A percentile compares a stretch with the other conserved stretches of the same genome.
Evolutionary conservation across 2,888 invertebrate species (phyloP).

Genomic region (Aphidoletes aphidimyza): DNA sequence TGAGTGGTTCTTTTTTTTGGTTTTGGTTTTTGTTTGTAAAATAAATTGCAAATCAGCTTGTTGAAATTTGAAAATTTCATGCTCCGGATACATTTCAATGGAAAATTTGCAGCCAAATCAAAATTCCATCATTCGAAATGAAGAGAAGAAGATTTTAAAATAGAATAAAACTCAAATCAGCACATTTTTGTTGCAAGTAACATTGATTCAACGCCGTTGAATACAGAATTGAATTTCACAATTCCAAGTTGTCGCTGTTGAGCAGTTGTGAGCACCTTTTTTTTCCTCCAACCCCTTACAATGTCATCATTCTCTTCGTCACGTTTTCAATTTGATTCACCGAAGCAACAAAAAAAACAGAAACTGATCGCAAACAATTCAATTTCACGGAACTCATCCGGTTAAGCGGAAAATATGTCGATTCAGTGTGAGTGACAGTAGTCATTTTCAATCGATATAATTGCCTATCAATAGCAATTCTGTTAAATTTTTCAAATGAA

Average conservation of each 20-base stretch:
- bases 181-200: no score
- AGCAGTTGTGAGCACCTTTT: background rate
- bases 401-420: background rate
- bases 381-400: background rate
- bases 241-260: background rate
- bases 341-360: no score
- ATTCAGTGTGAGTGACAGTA: background rate
- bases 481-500: conserved; percentile 9
- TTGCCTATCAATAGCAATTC: conserved; percentile 46
- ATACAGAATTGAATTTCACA: background rate
- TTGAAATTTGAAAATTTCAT: conserved; percentile 40
- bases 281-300: no score
- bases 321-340: conserved; percentile 6
- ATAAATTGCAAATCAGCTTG: background rate
- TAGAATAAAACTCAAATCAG: background rate
- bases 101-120: conserved; percentile 12
- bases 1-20: no score
- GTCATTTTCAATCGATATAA: conserved; percentile 43
- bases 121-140: background rate
- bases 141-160: background rate
- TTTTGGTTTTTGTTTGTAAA: no score
- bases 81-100: conserved; percentile 1
- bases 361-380: no score
- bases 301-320: conserved; percentile 3
- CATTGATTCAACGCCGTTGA: background rate